Conservation (phyloP, 1,140 invertebrate species). For the Aphelenchoides besseyi region DNA sequence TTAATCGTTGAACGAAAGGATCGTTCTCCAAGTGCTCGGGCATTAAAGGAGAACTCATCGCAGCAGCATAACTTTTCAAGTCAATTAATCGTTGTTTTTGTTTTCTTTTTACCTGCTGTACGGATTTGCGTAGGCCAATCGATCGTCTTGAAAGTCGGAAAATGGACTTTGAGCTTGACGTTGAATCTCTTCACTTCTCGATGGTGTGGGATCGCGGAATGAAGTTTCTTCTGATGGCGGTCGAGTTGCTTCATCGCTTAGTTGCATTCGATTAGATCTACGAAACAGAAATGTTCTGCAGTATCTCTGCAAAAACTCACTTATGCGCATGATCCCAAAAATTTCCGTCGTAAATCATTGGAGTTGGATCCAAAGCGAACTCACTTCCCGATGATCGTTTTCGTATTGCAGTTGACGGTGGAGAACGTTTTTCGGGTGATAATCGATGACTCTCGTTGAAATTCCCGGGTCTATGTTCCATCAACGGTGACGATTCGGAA, state of each 20-base stretch:
- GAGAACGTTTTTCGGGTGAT: conserved; percentile 13
- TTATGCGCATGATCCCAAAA: conserved; percentile 22
- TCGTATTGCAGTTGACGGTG: neutral
- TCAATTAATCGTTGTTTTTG: conserved; percentile 12
- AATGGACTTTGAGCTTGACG: neutral
- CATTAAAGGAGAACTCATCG: conserved; percentile 39
- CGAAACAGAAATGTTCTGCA: conserved; percentile 6
- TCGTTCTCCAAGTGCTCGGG: conserved; percentile 15
- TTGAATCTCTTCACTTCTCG: neutral
- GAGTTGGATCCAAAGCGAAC: conserved; percentile 15
- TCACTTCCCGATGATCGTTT: conserved; percentile 20
- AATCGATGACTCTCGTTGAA: neutral
- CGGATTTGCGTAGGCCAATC: conserved; percentile 24
- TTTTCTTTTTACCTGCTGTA: conserved; percentile 24
- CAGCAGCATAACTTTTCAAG: conserved; percentile 31
- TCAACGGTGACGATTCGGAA: conserved; percentile 19
- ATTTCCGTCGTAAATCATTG: conserved; percentile 16
- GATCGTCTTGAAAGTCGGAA: conserved; percentile 12
- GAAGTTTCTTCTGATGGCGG: conserved; percentile 32
- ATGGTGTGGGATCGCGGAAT: conserved; percentile 24
- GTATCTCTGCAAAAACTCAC: conserved; percentile 15
- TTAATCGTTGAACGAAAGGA: neutral
- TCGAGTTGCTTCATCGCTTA: conserved; percentile 28
- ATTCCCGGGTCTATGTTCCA: neutral
- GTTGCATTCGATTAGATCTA: conserved; percentile 1